Base-by-base conservation (phyloP, 2,888 invertebrate genomes). In the Schizaphis graminum region DNA sequence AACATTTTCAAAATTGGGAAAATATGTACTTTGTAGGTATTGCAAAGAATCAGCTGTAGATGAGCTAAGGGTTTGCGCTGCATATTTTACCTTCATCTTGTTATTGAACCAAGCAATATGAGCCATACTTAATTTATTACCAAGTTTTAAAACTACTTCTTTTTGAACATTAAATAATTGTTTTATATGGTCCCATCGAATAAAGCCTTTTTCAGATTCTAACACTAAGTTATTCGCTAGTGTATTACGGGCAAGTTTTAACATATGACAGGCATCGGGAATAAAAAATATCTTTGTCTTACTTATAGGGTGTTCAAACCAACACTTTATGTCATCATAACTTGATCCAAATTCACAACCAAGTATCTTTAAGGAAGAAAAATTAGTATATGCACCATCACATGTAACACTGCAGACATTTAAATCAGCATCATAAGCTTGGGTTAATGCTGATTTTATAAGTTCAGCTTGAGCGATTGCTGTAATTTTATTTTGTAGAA, bases 111-210 rank as follows among this genome's bases (percentile, higher is more conserved):
- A 84, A 41, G n/a, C 21, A 84, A 84, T 35, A 41, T 41, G 13
- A 21, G 41, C 21, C 7, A 41, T 41, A 84, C 84, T 84, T 24
- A 87, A 49, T 49, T 87, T 87, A 49, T 87, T 49, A 49, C 28
- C n/a, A 28, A 87, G 35, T 87, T 87, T 49, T 28, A 87, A 87
- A 28, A 16, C 28, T 87, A 87, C 21, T 26, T 87, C 28, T 49
- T 87, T 87, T 87, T 87, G 49, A 49, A 87, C 49, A n/a, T 87
- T 87, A 44, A 26, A 85, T 85, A 85, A 24, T 16, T 85, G 5
- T 85, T 85, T 85, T 44, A 85, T 85, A 85, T 85, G 85, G 44
- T 26, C 44, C 85, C 85, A 44, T 85, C 85, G 5, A 85, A 85
- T 85, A 24, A 26, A 85, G 44, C 44, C 85, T 24, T 44, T 44